Conservation (phyloP, 2,113 vertebrate species). For the Notechis scutatus region DNA sequence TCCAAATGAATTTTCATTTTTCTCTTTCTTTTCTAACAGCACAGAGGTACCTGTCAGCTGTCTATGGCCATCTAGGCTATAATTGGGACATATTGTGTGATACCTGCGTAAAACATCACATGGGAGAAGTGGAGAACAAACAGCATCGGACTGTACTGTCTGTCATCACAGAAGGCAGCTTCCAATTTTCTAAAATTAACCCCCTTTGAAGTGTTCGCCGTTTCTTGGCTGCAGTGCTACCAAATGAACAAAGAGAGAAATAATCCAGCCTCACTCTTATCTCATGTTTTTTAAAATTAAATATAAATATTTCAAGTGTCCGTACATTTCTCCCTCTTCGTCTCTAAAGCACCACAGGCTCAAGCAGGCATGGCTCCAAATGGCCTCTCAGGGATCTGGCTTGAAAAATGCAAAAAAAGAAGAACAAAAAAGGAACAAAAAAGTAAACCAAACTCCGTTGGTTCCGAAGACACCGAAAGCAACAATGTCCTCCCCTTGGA, state of each 20-base stretch:
- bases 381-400: neutral
- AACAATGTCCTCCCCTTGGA: neutral
- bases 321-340: neutral
- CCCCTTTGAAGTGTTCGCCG: neutral
- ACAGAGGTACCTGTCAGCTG: neutral
- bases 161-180: neutral
- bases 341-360: neutral
- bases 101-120: neutral
- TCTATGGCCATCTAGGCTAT: neutral
- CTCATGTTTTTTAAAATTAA: conserved; percentile 17
- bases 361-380: neutral
- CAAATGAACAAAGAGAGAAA: neutral
- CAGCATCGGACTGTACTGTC: neutral
- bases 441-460: neutral
- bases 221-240: neutral
- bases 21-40: neutral
- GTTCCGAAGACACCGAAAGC: neutral
- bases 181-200: neutral
- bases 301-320: conserved; percentile 31
- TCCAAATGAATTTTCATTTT: neutral
- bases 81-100: neutral
- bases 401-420: neutral
- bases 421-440: neutral
- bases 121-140: neutral
- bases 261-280: neutral